A percentile compares a stretch with the other conserved stretches of the same genome.
Evolutionary conservation across 1,140 invertebrate species (phyloP).

Genomic region (Rhagoletis zephyria): DNA sequence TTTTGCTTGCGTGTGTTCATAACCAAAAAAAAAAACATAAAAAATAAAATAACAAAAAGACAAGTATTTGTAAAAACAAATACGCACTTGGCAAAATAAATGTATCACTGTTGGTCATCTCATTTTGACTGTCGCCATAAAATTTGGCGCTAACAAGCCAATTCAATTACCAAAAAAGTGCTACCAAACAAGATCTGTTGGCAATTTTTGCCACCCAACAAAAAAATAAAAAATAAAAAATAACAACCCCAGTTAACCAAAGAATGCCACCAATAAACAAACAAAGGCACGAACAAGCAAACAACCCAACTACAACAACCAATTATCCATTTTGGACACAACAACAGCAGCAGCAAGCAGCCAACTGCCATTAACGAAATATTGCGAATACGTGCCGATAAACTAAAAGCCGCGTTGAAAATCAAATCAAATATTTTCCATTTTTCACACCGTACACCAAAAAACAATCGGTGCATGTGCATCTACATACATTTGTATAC

Average conservation of each 20-base stretch:
- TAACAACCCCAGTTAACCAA: background rate
- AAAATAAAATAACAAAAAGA: background rate
- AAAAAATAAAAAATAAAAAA: background rate
- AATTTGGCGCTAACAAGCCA: slow-evolving; percentile 51
- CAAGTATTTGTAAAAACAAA: background rate
- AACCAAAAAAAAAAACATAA: background rate
- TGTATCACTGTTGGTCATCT: slow-evolving; percentile 48
- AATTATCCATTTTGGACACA: slow-evolving; percentile 48
- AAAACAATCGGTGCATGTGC: background rate
- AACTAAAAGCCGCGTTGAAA: slow-evolving; percentile 47
- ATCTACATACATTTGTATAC: background rate
- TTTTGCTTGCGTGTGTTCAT: background rate
- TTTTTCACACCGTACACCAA: slow-evolving; percentile 38
- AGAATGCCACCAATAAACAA: slow-evolving; percentile 45
- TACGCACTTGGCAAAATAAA: slow-evolving; percentile 42
- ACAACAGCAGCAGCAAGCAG: background rate
- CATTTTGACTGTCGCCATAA: slow-evolving; percentile 47
- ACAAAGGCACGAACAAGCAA: slow-evolving; percentile 13
- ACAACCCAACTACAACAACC: slow-evolving; percentile 50
- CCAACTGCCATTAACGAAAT: slow-evolving; percentile 17
- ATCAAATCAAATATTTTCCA: slow-evolving; percentile 51
- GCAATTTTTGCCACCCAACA: slow-evolving; percentile 24
- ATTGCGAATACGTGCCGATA: slow-evolving; percentile 46
- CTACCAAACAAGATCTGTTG: slow-evolving; percentile 36
- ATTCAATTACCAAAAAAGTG: slow-evolving; percentile 52